Conservation (phyloP, 2,113 vertebrate species). For the Colistium nudipinnis region DNA sequence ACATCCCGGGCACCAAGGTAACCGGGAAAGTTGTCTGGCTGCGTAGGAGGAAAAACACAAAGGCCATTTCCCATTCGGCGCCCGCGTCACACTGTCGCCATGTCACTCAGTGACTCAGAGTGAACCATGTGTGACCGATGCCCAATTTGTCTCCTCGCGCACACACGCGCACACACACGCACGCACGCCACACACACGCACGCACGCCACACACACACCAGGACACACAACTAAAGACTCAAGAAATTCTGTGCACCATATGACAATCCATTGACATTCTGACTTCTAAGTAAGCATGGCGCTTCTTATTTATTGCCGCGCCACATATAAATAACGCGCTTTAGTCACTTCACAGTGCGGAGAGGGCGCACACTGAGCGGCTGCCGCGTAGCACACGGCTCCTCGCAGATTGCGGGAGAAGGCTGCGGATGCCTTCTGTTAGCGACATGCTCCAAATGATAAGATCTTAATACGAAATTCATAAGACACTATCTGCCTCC, state of each 20-base stretch:
- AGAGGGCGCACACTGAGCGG: slow-evolving; percentile 33
- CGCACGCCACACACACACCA: too few relatives aligned
- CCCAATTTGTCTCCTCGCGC: slow-evolving; percentile 29
- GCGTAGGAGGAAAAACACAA: slow-evolving; percentile 50
- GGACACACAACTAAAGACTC: slow-evolving; percentile 15
- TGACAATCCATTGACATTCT: slow-evolving; percentile 55
- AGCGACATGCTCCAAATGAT: slow-evolving; percentile 70
- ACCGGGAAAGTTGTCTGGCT: slow-evolving; percentile 39
- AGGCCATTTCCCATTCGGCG: slow-evolving; percentile 47
- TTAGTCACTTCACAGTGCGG: slow-evolving; percentile 41
- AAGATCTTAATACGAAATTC: slow-evolving; percentile 75
- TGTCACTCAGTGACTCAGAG: slow-evolving; percentile 60
- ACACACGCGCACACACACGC: too few relatives aligned
- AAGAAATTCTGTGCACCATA: slow-evolving; percentile 9
- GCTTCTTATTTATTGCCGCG: slow-evolving; percentile 37
- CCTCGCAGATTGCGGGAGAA: slow-evolving; percentile 57
- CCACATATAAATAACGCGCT: slow-evolving; percentile 51
- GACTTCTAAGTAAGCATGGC: slow-evolving; percentile 39
- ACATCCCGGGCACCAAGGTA: slow-evolving; percentile 25
- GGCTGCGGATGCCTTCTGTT: slow-evolving; percentile 65
- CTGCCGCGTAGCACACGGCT: slow-evolving; percentile 50
- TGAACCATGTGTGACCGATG: slow-evolving; percentile 54
- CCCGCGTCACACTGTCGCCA: slow-evolving; percentile 48
- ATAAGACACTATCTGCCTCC: slow-evolving; percentile 67
- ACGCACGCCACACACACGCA: too few relatives aligned